Base-by-base conservation (phyloP, 2,113 vertebrate species). In the Callaeas wilsoni region DNA sequence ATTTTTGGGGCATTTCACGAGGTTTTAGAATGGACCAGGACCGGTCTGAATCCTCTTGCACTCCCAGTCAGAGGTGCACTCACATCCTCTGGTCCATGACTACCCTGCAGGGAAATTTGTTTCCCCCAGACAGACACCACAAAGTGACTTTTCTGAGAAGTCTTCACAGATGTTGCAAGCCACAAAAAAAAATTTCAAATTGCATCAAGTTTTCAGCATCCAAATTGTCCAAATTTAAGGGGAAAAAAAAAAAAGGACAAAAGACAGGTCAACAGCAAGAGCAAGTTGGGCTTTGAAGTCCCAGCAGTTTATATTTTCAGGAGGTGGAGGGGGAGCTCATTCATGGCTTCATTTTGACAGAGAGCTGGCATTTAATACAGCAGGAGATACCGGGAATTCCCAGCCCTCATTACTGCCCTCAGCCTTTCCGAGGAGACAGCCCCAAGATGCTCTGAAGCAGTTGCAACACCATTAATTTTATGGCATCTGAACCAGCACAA, bases 281-380 rank as follows among this genome's bases (percentile, higher is more conserved):
- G 6, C 1, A 0, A 57, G 25, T 0, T 7, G 8, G 26, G 50
- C 46, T 82, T 62, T 16, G 41, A 62, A 44, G 5, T 3, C 21
- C 32, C 55, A 62, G 50, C 71, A 77, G 44, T 53, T 88, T 22
- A 0, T n/a, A 1, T 47, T 71, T 76, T 21, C 63, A 55, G 81
- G 84, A 59, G 52, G 15, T 35, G 41, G 17, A 46, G 26, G 22
- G 35, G 52, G 49, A 77, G 86, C 46, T 30, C 41, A 32, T 33
- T 57, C 29, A 2, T 1, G 32, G 63, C 83, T 86, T 60, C 25
- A 10, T 32, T 92, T 49, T 41, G 53, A 49, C 53, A 26, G 41
- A 13, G 33, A 69, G 16, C 3, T 92, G 89, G 68, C 49, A 29
- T 78, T 74, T 55, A 20, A 70, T 35, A 13, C 2, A 73, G 3